Evolutionary conservation across 1,140 invertebrate species (phyloP).

Genomic region (Drosophila yakuba): DNA sequence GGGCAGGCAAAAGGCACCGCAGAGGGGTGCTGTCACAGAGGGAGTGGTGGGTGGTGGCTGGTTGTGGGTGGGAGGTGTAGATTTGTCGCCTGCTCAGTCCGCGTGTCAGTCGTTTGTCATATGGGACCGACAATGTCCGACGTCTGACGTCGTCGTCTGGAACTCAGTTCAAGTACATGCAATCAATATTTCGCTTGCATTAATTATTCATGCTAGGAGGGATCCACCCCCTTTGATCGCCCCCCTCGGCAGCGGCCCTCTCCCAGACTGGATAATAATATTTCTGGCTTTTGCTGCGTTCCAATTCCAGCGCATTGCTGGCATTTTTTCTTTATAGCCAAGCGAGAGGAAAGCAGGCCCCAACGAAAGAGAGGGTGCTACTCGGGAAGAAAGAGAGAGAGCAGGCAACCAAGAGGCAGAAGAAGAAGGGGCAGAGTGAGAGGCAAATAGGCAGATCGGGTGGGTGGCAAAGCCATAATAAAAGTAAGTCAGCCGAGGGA

Average conservation of each 20-base stretch:
- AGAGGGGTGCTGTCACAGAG: not conserved
- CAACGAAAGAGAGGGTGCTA: slow-evolving; percentile 4
- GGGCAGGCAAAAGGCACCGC: slow-evolving; percentile 61
- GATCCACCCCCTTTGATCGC: slow-evolving; percentile 7
- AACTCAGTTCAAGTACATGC: slow-evolving; percentile 61
- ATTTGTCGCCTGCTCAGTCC: slow-evolving; percentile 78
- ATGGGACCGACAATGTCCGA: slow-evolving; percentile 42
- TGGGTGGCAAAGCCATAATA: slow-evolving; percentile 69
- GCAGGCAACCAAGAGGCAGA: too few species aligned
- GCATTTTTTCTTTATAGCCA: slow-evolving; percentile 70
- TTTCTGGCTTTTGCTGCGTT: slow-evolving; percentile 55
- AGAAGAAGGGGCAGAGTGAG: not conserved
- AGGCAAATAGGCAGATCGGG: slow-evolving; percentile 21
- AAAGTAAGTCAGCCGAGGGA: slow-evolving; percentile 65
- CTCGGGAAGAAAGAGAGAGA: not conserved
- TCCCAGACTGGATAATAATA: slow-evolving; percentile 46
- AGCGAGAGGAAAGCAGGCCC: slow-evolving; percentile 7
- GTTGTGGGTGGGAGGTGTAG: slow-evolving; percentile 24
- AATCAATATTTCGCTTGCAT: slow-evolving; percentile 68
- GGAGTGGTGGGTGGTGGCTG: not conserved
- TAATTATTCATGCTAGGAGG: slow-evolving; percentile 60
- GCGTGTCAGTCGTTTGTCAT: slow-evolving; percentile 80
- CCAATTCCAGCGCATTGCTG: slow-evolving; percentile 76
- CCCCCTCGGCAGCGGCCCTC: not conserved
- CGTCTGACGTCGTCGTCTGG: slow-evolving; percentile 30